Evolutionary conservation across 2,888 invertebrate species (phyloP).

Genomic region (Temnothorax ravouxi): DNA sequence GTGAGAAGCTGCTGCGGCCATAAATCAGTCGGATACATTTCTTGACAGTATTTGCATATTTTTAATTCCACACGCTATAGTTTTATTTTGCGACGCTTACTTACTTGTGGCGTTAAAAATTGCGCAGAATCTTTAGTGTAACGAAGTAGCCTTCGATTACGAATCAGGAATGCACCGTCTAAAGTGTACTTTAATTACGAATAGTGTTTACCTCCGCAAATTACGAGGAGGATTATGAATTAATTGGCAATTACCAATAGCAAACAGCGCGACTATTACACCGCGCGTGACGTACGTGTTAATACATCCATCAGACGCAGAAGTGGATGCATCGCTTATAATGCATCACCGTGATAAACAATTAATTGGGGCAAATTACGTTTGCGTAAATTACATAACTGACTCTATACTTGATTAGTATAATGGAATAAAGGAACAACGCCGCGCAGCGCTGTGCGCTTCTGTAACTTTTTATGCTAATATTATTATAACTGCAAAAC

Average conservation of each 20-base stretch:
- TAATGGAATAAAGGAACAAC: conserved; percentile 33
- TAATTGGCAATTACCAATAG: conserved; percentile 52
- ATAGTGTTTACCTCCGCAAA: conserved; percentile 30
- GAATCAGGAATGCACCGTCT: neutral
- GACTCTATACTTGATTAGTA: conserved; percentile 31
- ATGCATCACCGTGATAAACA: conserved; percentile 10
- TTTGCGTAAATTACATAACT: conserved; percentile 47
- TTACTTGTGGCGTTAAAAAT: neutral
- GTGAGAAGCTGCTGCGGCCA: neutral
- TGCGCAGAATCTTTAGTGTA: neutral
- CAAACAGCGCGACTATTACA: conserved; percentile 38
- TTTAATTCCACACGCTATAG: neutral
- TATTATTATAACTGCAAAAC: neutral
- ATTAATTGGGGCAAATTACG: conserved; percentile 42
- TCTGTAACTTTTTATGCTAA: conserved; percentile 6
- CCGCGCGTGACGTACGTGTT: conserved; percentile 6
- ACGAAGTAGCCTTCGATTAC: neutral
- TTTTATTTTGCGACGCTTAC: neutral
- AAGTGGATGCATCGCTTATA: conserved; percentile 26
- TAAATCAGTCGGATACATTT: conserved; percentile 7
- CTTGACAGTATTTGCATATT: conserved; percentile 4
- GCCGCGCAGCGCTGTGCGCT: neutral
- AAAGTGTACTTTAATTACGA: conserved; percentile 35
- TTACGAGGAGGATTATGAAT: conserved; percentile 43
- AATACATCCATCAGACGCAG: neutral